Conservation (phyloP, 2,113 vertebrate genomes). For the Notechis scutatus region DNA sequence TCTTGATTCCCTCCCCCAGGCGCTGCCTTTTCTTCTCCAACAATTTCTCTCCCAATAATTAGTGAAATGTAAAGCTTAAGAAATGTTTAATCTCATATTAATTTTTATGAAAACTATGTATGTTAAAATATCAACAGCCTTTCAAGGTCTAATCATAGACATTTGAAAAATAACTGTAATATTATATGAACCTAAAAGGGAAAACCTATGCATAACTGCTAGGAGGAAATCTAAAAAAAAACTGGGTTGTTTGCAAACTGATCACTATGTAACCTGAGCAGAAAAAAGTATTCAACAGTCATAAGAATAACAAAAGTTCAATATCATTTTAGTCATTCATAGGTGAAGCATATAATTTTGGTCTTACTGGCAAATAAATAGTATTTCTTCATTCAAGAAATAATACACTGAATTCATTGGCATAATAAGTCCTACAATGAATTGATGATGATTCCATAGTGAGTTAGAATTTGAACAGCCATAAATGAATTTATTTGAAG, state of each 20-base stretch:
- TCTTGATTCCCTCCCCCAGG: too few relatives aligned
- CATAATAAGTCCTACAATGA: neutral
- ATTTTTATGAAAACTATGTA: neutral
- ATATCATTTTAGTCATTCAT: neutral
- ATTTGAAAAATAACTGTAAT: neutral
- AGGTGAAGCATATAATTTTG: neutral
- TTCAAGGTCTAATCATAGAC: neutral
- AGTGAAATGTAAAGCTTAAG: neutral
- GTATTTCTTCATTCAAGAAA: neutral
- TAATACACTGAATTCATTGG: neutral
- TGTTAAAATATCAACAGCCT: neutral
- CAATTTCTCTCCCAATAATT: neutral
- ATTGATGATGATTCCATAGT: neutral
- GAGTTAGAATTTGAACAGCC: neutral
- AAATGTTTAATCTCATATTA: neutral
- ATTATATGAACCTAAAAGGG: neutral
- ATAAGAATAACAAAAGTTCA: neutral
- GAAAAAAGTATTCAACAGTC: neutral
- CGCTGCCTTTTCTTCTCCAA: too few relatives aligned
- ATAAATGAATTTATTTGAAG: neutral
- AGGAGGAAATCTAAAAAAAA: neutral
- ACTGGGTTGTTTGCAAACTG: neutral
- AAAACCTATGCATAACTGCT: neutral
- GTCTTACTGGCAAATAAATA: neutral
- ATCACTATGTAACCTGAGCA: neutral